phyloP scores from a whole-genome alignment of 2,113 vertebrate genomes.

The Tautogolabrus adspersus region DNA sequence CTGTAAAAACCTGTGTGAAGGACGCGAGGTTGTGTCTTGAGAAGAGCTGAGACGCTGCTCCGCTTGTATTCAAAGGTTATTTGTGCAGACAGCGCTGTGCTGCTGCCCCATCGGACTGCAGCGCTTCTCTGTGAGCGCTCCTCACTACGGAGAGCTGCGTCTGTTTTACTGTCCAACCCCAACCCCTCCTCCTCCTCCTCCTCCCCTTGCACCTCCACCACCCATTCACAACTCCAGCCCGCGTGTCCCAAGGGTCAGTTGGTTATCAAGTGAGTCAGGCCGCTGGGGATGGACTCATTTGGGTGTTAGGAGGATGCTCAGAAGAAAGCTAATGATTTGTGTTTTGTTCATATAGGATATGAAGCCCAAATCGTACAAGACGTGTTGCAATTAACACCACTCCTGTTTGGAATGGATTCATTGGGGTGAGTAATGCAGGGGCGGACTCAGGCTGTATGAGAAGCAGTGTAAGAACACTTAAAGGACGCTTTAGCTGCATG shows the following conservation, averaged over 20 bases:
- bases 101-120: slow-evolving; percentile 45
- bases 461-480: no score
- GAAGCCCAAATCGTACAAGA: neutral
- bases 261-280: slow-evolving; percentile 17
- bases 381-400: no score
- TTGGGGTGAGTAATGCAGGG: no score
- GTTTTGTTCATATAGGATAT: no score
- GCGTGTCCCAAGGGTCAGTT: slow-evolving; percentile 14
- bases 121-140: slow-evolving; percentile 45
- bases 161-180: slow-evolving; percentile 19
- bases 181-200: neutral
- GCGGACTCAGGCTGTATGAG: no score
- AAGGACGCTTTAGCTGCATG: no score
- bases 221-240: slow-evolving; percentile 54
- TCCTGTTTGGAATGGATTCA: no score
- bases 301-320: neutral
- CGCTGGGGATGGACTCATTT: neutral
- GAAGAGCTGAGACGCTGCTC: neutral
- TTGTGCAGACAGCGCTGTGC: neutral
- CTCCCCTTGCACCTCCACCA: neutral
- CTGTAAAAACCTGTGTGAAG: neutral
- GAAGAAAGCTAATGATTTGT: slow-evolving; percentile 5
- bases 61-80: neutral
- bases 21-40: neutral
- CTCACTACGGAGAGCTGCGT: slow-evolving; percentile 26